Conservation (phyloP, 1,140 invertebrate species). For the Tigriopus japonicus region DNA sequence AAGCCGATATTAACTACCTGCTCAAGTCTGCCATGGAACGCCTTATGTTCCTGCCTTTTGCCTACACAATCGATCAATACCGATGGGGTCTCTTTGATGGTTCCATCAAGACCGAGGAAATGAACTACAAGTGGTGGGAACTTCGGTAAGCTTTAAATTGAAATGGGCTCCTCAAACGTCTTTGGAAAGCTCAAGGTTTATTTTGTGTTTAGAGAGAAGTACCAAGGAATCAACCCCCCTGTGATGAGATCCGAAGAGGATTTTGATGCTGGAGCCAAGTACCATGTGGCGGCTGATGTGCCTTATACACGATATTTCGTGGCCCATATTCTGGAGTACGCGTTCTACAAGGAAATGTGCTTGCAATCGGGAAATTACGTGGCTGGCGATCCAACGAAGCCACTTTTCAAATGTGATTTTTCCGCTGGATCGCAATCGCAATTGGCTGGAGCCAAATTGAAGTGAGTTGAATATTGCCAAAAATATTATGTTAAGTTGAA, state of each 20-base stretch:
- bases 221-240: slow-evolving; percentile 53
- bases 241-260: slow-evolving; percentile 61
- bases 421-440: background rate
- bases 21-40: slow-evolving; percentile 75
- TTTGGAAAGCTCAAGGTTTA: background rate
- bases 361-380: slow-evolving; percentile 55
- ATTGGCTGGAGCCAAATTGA: slow-evolving; percentile 6
- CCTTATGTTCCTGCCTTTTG: slow-evolving; percentile 65
- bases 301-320: slow-evolving; percentile 64
- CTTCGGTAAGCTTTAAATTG: slow-evolving; percentile 17
- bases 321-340: slow-evolving; percentile 69
- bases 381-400: slow-evolving; percentile 38
- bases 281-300: slow-evolving; percentile 71
- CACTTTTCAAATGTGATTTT: slow-evolving; percentile 61
- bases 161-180: background rate
- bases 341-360: slow-evolving; percentile 68
- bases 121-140: slow-evolving; percentile 58
- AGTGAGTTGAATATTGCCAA: background rate
- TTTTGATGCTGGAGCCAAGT: slow-evolving; percentile 77
- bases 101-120: slow-evolving; percentile 41
- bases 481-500: too few species aligned
- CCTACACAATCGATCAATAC: slow-evolving; percentile 61
- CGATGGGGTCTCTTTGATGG: slow-evolving; percentile 65
- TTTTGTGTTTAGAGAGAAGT: slow-evolving; percentile 37
- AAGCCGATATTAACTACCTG: slow-evolving; percentile 61